Conservation (phyloP, 2,888 invertebrate species). For the Hydrotaea cyrtoneurina region DNA sequence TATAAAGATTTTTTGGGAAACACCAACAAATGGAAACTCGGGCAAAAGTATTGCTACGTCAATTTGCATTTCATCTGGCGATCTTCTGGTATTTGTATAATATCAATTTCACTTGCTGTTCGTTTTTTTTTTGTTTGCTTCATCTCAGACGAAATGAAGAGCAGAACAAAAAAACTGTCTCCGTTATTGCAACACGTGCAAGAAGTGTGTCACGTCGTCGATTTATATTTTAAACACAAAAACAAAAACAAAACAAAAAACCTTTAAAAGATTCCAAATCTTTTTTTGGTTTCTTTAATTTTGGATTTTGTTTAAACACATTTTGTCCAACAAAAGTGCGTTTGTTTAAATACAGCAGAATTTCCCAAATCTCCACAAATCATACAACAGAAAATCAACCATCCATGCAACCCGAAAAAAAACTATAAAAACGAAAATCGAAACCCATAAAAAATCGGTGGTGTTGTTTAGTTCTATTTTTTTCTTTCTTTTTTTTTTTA, state of each 20-base stretch:
- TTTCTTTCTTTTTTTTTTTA: too few relatives aligned
- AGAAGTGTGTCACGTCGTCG: constrained; percentile 72
- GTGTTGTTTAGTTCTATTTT: neutral
- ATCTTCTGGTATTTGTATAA: too few relatives aligned
- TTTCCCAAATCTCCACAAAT: constrained; percentile 38
- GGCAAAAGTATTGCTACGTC: neutral
- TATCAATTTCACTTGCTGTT: constrained; percentile 25
- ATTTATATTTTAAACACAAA: constrained; percentile 23
- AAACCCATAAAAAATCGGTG: constrained; percentile 33
- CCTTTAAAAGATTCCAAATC: constrained; percentile 8
- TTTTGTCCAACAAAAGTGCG: neutral
- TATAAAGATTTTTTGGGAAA: too few relatives aligned
- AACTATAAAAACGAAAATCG: constrained; percentile 30
- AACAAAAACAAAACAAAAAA: neutral
- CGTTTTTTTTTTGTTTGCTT: constrained; percentile 11
- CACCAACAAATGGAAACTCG: too few relatives aligned
- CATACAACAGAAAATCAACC: constrained; percentile 6
- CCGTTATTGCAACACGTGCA: constrained; percentile 69
- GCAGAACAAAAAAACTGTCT: constrained; percentile 13
- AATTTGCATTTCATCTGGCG: neutral
- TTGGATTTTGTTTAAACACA: constrained; percentile 17
- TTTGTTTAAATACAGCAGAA: constrained; percentile 12
- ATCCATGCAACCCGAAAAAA: constrained; percentile 2
- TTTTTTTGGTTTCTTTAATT: neutral
- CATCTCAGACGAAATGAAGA: constrained; percentile 11